Conservation (phyloP, 2,113 vertebrate genomes). For the chimpanzee (Pan troglodytes) region NHGRI_mPanTro3-v2.1_pri NC_086015.1:116782001-116782500, state of each 20-base stretch:
- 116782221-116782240: not conserved
- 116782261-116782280: conserved; percentile 48
- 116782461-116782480: conserved; percentile 17
- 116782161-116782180: not conserved
- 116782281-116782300: not conserved
- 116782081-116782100: not conserved
- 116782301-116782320: conserved; percentile 65
- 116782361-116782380: conserved; percentile 88
- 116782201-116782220: not conserved
- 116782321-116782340: conserved; percentile 57
- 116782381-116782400: conserved; percentile 88
- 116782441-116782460: conserved; percentile 43
- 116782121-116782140: not conserved
- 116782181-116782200: not conserved
- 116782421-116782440: conserved; percentile 13
- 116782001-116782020: conserved; percentile 10
- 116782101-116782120: not conserved
- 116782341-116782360: conserved; percentile 85
- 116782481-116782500: not conserved
- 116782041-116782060: conserved; percentile 16
- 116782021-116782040: not conserved
- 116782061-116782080: conserved; percentile 18
- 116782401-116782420: conserved; percentile 81
- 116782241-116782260: not conserved
- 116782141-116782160: not conserved